A percentile compares a stretch with the other conserved stretches of the same genome.
Evolutionary conservation across 30 jellyfish, hydroid and myxozoan species (phyloP).

Genomic region (Haliclystus octoradiatus): DNA sequence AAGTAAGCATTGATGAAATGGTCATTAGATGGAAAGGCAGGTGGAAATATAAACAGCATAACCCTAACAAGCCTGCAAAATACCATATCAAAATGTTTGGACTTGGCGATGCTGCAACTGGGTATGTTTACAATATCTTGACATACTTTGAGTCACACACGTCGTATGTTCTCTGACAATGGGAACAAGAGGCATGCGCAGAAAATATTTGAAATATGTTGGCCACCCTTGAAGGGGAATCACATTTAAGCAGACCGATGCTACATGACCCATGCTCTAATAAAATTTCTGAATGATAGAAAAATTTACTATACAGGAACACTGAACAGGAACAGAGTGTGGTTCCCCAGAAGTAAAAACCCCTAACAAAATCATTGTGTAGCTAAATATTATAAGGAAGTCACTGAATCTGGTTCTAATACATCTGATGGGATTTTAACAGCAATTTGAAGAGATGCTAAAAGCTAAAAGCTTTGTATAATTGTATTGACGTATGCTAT

Average conservation of each 20-base stretch:
- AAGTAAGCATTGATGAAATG: conserved; percentile 35
- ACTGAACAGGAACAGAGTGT: background rate
- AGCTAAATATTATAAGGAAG: background rate
- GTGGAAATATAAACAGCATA: conserved; percentile 24
- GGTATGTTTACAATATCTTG: conserved; percentile 31
- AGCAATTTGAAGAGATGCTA: conserved; percentile 5
- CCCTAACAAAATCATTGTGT: background rate
- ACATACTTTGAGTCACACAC: conserved; percentile 21
- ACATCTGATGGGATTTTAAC: background rate
- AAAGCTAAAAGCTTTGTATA: conserved; percentile 8
- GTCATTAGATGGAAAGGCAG: conserved; percentile 28
- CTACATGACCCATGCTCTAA: conserved; percentile 3
- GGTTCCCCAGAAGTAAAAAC: background rate
- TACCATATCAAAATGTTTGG: conserved; percentile 28
- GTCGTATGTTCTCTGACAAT: background rate
- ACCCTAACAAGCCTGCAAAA: conserved; percentile 28
- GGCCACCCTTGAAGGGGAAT: conserved; percentile 24
- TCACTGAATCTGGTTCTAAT: too few relatives aligned
- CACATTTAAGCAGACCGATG: conserved; percentile 23
- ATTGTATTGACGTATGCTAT: background rate
- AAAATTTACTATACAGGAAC: conserved; percentile 18
- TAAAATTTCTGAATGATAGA: background rate
- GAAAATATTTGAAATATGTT: conserved; percentile 14
- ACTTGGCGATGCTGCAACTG: conserved; percentile 30
- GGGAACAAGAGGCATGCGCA: conserved; percentile 5